Evolutionary conservation across 2,797 vertebrate species (phyloP).

Genomic region (Hapalemur alaotrensis): DNA sequence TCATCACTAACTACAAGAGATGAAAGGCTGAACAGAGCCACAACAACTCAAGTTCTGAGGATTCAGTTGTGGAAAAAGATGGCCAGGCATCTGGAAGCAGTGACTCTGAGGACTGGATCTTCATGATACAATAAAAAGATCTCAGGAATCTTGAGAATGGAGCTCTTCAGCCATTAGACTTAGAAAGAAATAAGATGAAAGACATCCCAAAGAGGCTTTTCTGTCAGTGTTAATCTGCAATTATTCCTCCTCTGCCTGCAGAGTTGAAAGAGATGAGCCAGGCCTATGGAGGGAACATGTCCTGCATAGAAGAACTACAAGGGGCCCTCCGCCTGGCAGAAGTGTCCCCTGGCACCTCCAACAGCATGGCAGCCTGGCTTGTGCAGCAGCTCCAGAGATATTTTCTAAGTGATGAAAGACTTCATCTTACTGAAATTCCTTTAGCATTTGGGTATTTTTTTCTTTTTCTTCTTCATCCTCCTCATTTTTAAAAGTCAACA

Average conservation of each 20-base stretch:
- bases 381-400: constrained; percentile 83
- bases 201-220: constrained; percentile 91
- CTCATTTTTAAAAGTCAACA: constrained; percentile 59
- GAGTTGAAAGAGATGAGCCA: constrained; percentile 80
- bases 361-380: too few species aligned
- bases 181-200: constrained; percentile 89
- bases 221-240: constrained; percentile 93
- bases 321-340: too few species aligned
- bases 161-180: constrained; percentile 84
- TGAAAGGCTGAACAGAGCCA: constrained; percentile 96
- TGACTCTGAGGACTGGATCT: constrained; percentile 92
- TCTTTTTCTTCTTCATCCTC: constrained; percentile 47
- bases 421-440: constrained; percentile 88
- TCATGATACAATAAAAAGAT: constrained; percentile 93
- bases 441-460: not conserved
- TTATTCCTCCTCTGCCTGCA: constrained; percentile 94
- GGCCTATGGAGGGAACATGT: too few species aligned
- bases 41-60: constrained; percentile 94
- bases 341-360: too few species aligned
- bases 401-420: constrained; percentile 88
- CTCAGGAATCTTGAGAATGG: constrained; percentile 89
- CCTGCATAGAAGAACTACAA: too few species aligned
- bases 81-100: constrained; percentile 90
- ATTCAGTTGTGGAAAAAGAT: constrained; percentile 92
- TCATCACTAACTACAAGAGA: constrained; percentile 97